Evolutionary conservation across 2,113 vertebrate species (phyloP), one percentile per base, ranked within the genome.

Genomic region (Solea solea): DNA sequence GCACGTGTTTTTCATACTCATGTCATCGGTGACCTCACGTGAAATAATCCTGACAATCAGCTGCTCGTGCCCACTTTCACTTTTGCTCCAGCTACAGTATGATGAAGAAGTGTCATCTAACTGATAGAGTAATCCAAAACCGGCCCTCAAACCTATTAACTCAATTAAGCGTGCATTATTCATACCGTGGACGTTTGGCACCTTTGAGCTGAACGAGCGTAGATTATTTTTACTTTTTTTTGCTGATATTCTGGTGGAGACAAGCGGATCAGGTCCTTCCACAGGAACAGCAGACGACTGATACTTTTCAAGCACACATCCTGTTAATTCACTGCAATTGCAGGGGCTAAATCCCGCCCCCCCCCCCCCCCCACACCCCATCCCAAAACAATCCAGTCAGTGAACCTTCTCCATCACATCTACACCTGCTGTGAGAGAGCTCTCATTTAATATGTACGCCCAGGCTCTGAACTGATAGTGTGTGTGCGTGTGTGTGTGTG

Each of bases 281-380:
- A 0, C 2, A 68, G 27, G 39, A 55, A 54, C 42, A 72, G 44
- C 44, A 67, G 64, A 55, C 48, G 52, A 63, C 69, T 9, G 51
- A 44, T 34, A 34, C 34, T 34, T 34, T 4, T 34, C 34, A 82
- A 78, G 59, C 78, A 50, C 13, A 84, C 76, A 72, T 88, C 80
- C 83, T 85, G 61, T 63, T 16, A 72, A 65, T 71, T 69, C 21
- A 65, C 74, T 66, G 27, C 59, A 69, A 21, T 21, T 21, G 21
- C 21, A 21, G 21, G 21, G 53, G 46, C 61, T 75, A 69, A 84
- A 64, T 74, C 27, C 66, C 5, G 21, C 21, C 21, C 21, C 21
- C 21, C 21, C 21, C 21, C 21, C 1, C 21, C 21, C 21, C 21
- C 21, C 21, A 1, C 1, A 1, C 21, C 21, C 21, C 21, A 21